Evolutionary conservation across 2,113 vertebrate species (phyloP).

Genomic region (Himantopus leucocephalus): DNA sequence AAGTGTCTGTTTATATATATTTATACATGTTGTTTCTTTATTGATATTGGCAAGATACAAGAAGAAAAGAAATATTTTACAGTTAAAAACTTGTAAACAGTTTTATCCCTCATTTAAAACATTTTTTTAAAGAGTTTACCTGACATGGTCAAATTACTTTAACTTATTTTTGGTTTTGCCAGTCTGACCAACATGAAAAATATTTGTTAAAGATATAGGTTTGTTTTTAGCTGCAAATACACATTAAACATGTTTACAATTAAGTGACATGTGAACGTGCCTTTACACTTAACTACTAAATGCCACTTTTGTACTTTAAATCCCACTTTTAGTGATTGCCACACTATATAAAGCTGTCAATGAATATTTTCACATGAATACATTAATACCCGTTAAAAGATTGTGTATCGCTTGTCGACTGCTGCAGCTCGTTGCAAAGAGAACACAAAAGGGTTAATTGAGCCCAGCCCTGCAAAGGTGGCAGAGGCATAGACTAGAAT

Average conservation of each 20-base stretch:
- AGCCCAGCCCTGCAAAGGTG: conserved; percentile 81
- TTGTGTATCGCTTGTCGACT: conserved; percentile 67
- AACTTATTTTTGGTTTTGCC: not conserved
- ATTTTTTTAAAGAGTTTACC: conserved; percentile 43
- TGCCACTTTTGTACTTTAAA: not conserved
- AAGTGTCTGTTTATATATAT: conserved; percentile 69
- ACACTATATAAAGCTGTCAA: conserved; percentile 68
- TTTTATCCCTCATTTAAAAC: conserved; percentile 58
- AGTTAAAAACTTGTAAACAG: conserved; percentile 67
- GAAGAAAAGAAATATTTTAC: conserved; percentile 56
- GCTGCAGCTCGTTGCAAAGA: conserved; percentile 73
- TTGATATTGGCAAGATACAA: conserved; percentile 64
- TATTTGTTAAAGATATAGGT: not conserved
- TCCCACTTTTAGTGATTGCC: not conserved
- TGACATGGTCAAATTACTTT: conserved; percentile 4
- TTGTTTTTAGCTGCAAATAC: not conserved
- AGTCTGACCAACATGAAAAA: not conserved
- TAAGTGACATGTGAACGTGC: not conserved
- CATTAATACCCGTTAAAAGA: conserved; percentile 77
- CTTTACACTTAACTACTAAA: not conserved
- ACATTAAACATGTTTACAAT: not conserved
- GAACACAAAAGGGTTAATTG: conserved; percentile 84
- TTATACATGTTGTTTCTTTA: conserved; percentile 67
- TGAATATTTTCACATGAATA: conserved; percentile 70
- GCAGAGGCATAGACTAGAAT: conserved; percentile 68